These are phyloP conservation scores for Paradisaea rubra DNA, from an alignment of 2,113 vertebrate species.

Conservation along the genomic window DNA sequence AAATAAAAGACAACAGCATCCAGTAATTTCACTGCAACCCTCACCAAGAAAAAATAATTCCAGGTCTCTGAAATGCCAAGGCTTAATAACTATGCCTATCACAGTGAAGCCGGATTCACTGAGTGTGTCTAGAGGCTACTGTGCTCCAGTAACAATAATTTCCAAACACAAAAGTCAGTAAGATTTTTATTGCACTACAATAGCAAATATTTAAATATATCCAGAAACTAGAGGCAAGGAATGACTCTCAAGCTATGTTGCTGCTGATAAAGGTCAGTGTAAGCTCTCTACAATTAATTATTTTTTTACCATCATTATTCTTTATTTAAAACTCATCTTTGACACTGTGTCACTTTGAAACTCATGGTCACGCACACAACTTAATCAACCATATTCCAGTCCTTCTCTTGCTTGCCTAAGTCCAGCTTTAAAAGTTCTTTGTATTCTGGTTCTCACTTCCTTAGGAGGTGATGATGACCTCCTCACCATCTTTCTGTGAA, in stretches of 20 bases:
- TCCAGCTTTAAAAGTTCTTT: neutral
- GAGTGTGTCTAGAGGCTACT: neutral
- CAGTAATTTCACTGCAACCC: neutral
- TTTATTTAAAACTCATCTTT: neutral
- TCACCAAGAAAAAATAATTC: neutral
- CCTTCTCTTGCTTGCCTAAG: neutral
- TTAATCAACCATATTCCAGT: neutral
- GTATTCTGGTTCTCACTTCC: neutral
- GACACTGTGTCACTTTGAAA: neutral
- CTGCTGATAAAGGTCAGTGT: neutral
- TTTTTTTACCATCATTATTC: neutral
- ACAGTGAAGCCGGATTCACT: neutral
- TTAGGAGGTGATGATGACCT: neutral
- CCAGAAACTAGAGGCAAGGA: neutral
- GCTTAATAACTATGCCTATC: neutral
- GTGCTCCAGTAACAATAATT: neutral
- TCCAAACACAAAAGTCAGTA: neutral
- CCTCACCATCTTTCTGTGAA: neutral
- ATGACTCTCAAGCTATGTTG: neutral
- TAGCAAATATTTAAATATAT: neutral
- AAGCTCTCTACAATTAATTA: neutral
- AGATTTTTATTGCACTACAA: neutral
- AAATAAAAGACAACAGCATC: neutral
- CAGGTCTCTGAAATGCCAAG: neutral
- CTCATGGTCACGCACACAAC: fast-evolving